These are phyloP conservation scores for Patagioenas fasciata DNA, from an alignment of 2,113 vertebrate genomes.

Conservation along the genomic window DNA sequence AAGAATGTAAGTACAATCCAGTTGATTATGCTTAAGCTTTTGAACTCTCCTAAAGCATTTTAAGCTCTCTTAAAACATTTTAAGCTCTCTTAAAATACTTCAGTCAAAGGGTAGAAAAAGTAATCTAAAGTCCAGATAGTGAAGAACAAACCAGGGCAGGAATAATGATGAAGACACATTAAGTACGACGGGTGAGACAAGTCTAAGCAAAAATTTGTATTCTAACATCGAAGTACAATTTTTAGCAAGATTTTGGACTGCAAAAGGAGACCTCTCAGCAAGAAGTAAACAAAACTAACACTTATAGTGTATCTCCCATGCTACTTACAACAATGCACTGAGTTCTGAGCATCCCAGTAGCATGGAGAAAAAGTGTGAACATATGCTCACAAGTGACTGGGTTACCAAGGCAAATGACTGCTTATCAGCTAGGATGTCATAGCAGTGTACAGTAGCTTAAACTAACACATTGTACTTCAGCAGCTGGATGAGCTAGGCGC, in stretches of 20 bases:
- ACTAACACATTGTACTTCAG: not conserved
- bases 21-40: not conserved
- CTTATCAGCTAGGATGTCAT: not conserved
- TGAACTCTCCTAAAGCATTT: not conserved
- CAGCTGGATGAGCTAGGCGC: not conserved
- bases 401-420: not conserved
- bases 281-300: not conserved
- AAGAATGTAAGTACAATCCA: not conserved
- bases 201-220: not conserved
- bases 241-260: not conserved
- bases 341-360: not conserved
- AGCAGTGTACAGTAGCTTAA: not conserved
- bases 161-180: not conserved
- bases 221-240: not conserved
- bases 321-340: not conserved
- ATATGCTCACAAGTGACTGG: not conserved
- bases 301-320: not conserved
- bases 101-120: not conserved
- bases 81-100: not conserved
- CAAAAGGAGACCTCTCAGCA: not conserved
- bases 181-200: not conserved
- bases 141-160: not conserved
- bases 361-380: not conserved
- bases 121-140: not conserved
- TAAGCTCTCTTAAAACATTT: not conserved